These are phyloP conservation scores for Elgaria multicarinata DNA, from an alignment of 2,113 vertebrate species.

Conservation along the genomic window DNA sequence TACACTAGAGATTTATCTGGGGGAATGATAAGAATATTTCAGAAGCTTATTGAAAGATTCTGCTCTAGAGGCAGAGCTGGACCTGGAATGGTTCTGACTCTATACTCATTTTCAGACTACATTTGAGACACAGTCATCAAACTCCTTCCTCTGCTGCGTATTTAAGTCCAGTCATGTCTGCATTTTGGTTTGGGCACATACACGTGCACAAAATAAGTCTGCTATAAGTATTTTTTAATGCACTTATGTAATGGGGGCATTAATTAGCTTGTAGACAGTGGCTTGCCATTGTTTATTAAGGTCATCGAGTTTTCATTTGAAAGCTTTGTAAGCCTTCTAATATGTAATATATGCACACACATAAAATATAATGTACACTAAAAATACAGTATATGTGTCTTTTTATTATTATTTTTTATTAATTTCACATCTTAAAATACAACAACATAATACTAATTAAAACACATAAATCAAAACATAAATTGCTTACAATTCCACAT, in stretches of 20 bases:
- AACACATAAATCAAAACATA: no score
- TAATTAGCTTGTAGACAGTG: conserved; percentile 18
- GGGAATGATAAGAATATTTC: conserved; percentile 26
- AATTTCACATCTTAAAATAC: no score
- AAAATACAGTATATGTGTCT: conserved; percentile 15
- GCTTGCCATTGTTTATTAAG: conserved; percentile 15
- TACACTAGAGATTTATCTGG: conserved; percentile 13
- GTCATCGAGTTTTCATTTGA: conserved; percentile 23
- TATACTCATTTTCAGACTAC: background rate
- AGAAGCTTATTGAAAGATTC: no score
- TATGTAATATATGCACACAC: conserved; percentile 24
- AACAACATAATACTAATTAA: no score
- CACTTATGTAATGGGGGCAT: background rate
- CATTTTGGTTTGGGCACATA: background rate
- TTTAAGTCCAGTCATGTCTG: background rate
- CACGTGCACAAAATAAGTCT: background rate
- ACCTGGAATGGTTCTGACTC: background rate
- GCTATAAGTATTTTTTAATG: background rate
- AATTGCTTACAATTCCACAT: no score
- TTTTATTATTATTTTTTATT: no score
- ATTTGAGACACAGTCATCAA: background rate
- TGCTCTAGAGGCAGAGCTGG: background rate
- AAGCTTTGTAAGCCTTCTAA: conserved; percentile 2
- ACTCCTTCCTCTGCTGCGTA: background rate
- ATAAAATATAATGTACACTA: background rate